A percentile compares a stretch with the other conserved stretches of the same genome.
Conservation (phyloP, 2,888 invertebrate genomes). For the Periphyllus acericola region DNA sequence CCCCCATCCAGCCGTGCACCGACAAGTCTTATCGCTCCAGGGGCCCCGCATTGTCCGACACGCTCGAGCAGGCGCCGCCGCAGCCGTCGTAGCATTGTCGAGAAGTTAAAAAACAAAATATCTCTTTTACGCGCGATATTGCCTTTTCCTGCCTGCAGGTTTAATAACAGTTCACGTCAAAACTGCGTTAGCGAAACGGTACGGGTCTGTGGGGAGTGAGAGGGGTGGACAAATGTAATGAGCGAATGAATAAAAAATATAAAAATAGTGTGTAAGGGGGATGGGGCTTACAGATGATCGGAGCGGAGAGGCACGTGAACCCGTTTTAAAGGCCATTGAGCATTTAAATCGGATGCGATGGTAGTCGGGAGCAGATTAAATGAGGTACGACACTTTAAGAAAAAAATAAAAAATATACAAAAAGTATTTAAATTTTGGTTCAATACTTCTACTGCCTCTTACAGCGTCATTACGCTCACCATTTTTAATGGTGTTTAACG, state of each 20-base stretch:
- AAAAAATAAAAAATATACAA: neutral
- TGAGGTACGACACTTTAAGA: slow-evolving; percentile 20
- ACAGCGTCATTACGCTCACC: neutral
- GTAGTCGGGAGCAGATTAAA: slow-evolving; percentile 26
- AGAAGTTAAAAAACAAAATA: slow-evolving; percentile 43
- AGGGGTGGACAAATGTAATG: neutral
- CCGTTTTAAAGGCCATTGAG: slow-evolving; percentile 51
- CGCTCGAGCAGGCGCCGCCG: slow-evolving; percentile 9
- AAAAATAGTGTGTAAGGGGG: neutral
- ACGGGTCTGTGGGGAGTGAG: neutral
- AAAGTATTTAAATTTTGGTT: neutral
- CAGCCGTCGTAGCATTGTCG: neutral
- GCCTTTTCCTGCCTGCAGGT: slow-evolving; percentile 20
- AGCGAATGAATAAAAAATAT: neutral
- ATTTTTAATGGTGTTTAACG: neutral
- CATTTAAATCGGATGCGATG: slow-evolving; percentile 45
- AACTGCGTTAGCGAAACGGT: slow-evolving; percentile 25
- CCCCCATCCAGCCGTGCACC: neutral
- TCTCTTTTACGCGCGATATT: slow-evolving; percentile 30
- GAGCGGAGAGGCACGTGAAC: neutral
- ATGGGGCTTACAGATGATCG: neutral
- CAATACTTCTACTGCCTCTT: too few species aligned
- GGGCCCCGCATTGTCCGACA: slow-evolving; percentile 30
- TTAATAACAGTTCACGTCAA: slow-evolving; percentile 5
- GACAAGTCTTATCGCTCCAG: slow-evolving; percentile 28